A percentile compares a stretch with the other conserved stretches of the same genome.
phyloP scores from a whole-genome alignment of 2,797 vertebrate species.

The Enteromius trimaculatus region DNA sequence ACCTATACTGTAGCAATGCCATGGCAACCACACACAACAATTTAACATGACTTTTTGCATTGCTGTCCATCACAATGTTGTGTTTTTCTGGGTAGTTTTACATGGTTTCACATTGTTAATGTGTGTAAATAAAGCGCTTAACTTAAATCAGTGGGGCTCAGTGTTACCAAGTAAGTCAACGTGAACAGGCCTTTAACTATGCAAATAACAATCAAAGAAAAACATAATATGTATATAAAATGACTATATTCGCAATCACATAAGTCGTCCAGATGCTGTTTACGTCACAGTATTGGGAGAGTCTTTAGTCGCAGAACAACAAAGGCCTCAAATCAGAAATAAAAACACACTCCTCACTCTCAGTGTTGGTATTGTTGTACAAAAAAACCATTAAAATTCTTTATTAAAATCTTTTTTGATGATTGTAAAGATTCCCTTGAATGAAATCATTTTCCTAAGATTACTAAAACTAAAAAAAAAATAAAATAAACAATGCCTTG shows the following conservation, averaged over 20 bases:
- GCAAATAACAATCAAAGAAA: not conserved
- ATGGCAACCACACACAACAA: not conserved
- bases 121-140: not conserved
- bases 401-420: not conserved
- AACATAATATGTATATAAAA: not conserved
- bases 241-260: not conserved
- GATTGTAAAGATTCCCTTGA: not conserved
- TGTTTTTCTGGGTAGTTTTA: not conserved
- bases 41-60: not conserved
- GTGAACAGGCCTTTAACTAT: not conserved
- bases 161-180: not conserved
- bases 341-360: not conserved
- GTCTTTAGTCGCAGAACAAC: conserved; percentile 9
- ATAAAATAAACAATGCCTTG: no score
- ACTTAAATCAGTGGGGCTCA: no score
- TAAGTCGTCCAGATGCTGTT: conserved; percentile 11
- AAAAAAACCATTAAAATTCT: not conserved
- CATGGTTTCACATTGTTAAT: not conserved
- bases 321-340: not conserved
- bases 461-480: not conserved
- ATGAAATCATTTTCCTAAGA: not conserved
- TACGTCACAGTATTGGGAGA: not conserved
- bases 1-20: not conserved
- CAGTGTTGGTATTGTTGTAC: not conserved
- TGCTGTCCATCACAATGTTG: not conserved